These are phyloP conservation scores for Drosophila seclusa DNA, from an alignment of 2,888 invertebrate species.

Conservation along the genomic window DNA sequence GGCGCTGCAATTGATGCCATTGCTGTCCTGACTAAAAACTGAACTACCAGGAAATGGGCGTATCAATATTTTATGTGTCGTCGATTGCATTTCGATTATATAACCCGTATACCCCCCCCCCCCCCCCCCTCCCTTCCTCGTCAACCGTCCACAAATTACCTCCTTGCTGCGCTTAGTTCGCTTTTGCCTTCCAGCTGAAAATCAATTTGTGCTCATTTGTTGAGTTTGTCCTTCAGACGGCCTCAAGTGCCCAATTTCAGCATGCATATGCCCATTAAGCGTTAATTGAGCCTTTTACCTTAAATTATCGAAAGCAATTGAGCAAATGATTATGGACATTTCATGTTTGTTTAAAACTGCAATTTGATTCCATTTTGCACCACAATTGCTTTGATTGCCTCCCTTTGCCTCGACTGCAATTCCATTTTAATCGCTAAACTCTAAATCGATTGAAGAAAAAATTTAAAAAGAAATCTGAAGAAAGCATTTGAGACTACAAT, in stretches of 20 bases:
- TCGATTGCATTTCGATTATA: slow-evolving; percentile 55
- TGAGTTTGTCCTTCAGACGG: slow-evolving; percentile 8
- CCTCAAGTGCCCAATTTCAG: neutral
- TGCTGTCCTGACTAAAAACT: slow-evolving; percentile 30
- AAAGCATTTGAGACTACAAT: neutral
- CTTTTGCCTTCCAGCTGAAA: neutral
- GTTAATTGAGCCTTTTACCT: slow-evolving; percentile 5
- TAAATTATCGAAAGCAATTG: slow-evolving; percentile 1
- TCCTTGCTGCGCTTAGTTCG: neutral
- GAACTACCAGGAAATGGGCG: slow-evolving; percentile 39
- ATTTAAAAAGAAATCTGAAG: neutral
- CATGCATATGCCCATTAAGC: slow-evolving; percentile 21
- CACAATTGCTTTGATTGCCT: neutral
- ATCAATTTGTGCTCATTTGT: slow-evolving; percentile 40
- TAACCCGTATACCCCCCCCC: neutral
- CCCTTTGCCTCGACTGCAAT: neutral
- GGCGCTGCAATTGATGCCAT: slow-evolving; percentile 28
- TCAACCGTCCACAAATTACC: neutral
- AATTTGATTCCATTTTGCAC: neutral
- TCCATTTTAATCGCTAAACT: neutral
- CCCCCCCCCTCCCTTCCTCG: too few relatives aligned
- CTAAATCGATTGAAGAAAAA: neutral
- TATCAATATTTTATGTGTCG: slow-evolving; percentile 68
- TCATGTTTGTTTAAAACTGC: neutral
- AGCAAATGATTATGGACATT: neutral